phyloP scores from a whole-genome alignment of 1,140 invertebrate species.

The Copidosoma floridanum region DNA sequence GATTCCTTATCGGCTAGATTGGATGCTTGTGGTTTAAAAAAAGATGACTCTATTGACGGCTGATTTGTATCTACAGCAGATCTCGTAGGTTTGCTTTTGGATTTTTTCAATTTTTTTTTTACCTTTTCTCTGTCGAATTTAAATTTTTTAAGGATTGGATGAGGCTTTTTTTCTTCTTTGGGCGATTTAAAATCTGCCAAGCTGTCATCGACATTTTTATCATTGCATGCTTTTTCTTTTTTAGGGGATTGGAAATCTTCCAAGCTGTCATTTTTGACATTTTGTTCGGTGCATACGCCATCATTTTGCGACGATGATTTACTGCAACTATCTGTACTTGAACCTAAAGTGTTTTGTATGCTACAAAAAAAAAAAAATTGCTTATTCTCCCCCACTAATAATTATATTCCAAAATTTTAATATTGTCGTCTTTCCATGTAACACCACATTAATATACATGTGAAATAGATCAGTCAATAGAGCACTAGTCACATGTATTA shows the following conservation, averaged over 20 bases:
- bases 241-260: constrained; percentile 45
- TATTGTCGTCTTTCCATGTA: neutral
- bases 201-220: constrained; percentile 34
- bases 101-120: constrained; percentile 14
- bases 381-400: neutral
- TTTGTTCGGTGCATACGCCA: too few relatives aligned
- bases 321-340: too few relatives aligned
- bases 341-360: constrained; percentile 7
- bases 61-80: constrained; percentile 12
- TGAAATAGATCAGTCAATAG: too few relatives aligned
- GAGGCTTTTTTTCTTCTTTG: constrained; percentile 6
- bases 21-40: constrained; percentile 39
- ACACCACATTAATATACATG: constrained; percentile 8
- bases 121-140: constrained; percentile 25
- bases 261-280: constrained; percentile 33
- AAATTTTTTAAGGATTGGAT: constrained; percentile 24
- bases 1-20: constrained; percentile 29
- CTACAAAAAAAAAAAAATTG: neutral
- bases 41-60: constrained; percentile 43
- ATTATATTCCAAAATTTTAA: too few relatives aligned
- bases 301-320: too few relatives aligned
- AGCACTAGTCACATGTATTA: too few relatives aligned
- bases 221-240: neutral
- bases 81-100: constrained; percentile 20
- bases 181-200: constrained; percentile 49